Base-by-base conservation (phyloP, 2,113 vertebrate species). In the Scomber colias region DNA sequence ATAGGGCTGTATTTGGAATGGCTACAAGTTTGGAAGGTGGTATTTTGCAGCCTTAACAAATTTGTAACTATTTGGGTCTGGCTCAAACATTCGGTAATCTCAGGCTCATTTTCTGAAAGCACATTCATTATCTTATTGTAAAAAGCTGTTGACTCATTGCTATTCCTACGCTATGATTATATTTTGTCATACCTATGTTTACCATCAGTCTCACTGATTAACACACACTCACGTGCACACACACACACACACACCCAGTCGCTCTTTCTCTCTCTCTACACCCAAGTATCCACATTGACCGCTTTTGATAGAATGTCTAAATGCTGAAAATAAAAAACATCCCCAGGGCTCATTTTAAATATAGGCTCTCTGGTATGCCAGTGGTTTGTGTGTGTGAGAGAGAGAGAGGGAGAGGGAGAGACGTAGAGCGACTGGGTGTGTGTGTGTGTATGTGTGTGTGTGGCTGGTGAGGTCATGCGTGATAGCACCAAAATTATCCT, bases 301-400 rank as follows among this genome's bases (percentile, higher is more conserved):
- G 88, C 74, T 87, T 88, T 87, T 91, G 84, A 93, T 89, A 87
- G 76, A 90, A 90, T 63, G 84, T 88, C 81, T 90, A 75, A 91
- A 91, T 45, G 74, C 84, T 87, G 71, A 82, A 88, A 93, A 91
- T 85, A 93, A 90, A 85, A 89, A 86, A 80, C 68, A 91, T 89
- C 89, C 80, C 86, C n/a, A 61, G 84, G 84, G 81, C 70, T 90
- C 71, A 73, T 87, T 90, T 93, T 94, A 94, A 93, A 94, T 93
- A 91, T 93, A 94, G 90, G 68, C 82, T 84, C 81, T 88, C 89
- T 93, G 91, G 92, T 89, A 92, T 93, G 90, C 89, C 79, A 74
- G 92, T 87, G 91, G 93, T 93, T 91, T 91, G 55, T 81, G 64
- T 87, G 67, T 81, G 79, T 81, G n/a, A 21, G 60, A 27, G 54